These are phyloP conservation scores for Acanthurus leucopareius DNA, from an alignment of 2,797 vertebrate genomes.

Conservation along the genomic window DNA sequence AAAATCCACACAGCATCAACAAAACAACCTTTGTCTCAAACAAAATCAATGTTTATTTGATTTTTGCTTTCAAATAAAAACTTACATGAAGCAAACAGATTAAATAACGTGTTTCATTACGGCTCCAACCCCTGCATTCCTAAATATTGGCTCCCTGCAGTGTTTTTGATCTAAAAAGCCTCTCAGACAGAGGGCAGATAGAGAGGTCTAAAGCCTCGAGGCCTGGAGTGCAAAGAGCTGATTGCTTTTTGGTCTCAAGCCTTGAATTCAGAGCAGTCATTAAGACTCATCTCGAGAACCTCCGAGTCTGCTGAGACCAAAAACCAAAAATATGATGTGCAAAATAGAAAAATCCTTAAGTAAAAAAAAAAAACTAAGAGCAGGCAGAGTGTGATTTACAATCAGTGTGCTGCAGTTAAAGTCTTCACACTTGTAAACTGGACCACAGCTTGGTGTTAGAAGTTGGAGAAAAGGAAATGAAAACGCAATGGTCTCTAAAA, in stretches of 20 bases:
- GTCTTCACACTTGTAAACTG: neutral
- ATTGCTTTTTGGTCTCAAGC: constrained; percentile 29
- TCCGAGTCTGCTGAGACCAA: constrained; percentile 2
- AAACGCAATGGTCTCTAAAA: neutral
- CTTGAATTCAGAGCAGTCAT: constrained; percentile 3
- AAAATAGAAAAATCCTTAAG: neutral
- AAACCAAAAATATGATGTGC: neutral
- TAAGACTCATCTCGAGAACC: constrained; percentile 8
- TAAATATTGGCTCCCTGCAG: constrained; percentile 21
- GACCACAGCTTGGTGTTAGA: neutral
- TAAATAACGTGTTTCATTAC: neutral
- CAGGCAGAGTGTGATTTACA: neutral
- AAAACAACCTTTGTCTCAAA: neutral
- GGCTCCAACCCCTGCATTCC: neutral
- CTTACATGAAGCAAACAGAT: neutral
- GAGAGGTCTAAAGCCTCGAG: constrained; percentile 25
- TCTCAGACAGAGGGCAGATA: constrained; percentile 7
- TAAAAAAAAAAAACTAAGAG: neutral
- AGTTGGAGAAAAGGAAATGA: neutral
- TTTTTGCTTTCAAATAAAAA: neutral
- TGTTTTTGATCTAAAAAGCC: constrained; percentile 36
- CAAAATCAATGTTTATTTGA: constrained; percentile 4
- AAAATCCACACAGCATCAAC: neutral
- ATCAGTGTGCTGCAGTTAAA: neutral
- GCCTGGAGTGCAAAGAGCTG: constrained; percentile 22